Evolutionary conservation across 2,113 vertebrate genomes (phyloP), one percentile per base, ranked within the genome.

Genomic region (Danio rerio): DNA sequence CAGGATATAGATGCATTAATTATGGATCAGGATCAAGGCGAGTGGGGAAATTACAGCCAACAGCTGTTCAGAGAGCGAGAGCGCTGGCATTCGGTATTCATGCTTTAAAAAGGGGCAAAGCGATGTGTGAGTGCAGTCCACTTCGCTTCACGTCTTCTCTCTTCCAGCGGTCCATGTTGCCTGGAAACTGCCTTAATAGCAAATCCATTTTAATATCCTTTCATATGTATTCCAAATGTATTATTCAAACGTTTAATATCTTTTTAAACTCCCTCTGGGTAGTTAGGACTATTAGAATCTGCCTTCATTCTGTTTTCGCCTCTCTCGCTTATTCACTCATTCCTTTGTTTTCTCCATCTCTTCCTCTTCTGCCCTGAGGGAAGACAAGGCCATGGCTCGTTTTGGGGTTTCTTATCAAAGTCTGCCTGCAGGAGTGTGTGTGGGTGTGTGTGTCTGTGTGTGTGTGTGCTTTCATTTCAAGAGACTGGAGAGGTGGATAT

Each of bases 181-280:
- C 83, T 87, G 85, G 88, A 87, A 88, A 88, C 88, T 62, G 84
- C 75, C 77, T 86, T 86, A 89, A 88, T 86, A 81, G 87, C 81
- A 86, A 87, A 88, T 88, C 88, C 82, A 88, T 89, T 89, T 88
- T 82, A 89, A 89, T 89, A 87, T 88, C 86, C 81, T 84, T 83
- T 89, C 87, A 88, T 85, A 86, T 86, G 81, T 86, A 85, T 81
- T 85, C 81, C 81, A 82, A 84, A 89, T 89, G 86, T 86, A 88
- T 89, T 89, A 89, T 88, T 89, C 86, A 88, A 83, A 85, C 79
- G 56, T 87, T 86, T 84, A 89, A 89, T 89, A 89, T 86, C 84
- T 81, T 71, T 78, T 63, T 84, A 84, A 80, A 86, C 81, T 84
- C 81, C 86, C 84, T 71, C 78, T 66, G 87, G 87, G 80, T 90